Evolutionary conservation across 2,888 invertebrate species (phyloP).

Genomic region (Sinhomidia bicolor): DNA sequence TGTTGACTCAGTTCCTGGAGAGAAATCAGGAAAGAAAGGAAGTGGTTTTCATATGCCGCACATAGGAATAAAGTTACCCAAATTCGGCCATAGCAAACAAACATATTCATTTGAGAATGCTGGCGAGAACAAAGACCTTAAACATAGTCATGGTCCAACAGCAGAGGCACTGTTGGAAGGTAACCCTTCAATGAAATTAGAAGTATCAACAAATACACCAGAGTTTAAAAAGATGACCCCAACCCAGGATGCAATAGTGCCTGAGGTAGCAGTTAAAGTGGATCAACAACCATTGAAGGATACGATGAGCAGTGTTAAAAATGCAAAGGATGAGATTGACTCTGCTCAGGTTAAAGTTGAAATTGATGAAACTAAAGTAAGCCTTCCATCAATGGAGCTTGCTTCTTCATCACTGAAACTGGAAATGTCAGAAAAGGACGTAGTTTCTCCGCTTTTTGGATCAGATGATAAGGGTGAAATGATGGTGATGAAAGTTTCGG

Average conservation of each 20-base stretch:
- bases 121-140: conserved; percentile 69
- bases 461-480: conserved; percentile 31
- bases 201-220: conserved; percentile 61
- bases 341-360: conserved; percentile 58
- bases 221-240: conserved; percentile 70
- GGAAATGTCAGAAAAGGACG: conserved; percentile 21
- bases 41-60: conserved; percentile 75
- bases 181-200: conserved; percentile 57
- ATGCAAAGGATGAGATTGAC: conserved; percentile 44
- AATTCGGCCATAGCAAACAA: conserved; percentile 76
- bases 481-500: not conserved
- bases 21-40: conserved; percentile 61
- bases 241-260: conserved; percentile 39
- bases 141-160: conserved; percentile 66
- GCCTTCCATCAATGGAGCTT: conserved; percentile 36
- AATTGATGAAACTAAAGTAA: conserved; percentile 38
- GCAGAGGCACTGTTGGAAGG: conserved; percentile 64
- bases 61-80: conserved; percentile 75
- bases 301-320: not conserved
- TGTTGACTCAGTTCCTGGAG: conserved; percentile 54
- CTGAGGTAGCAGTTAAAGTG: conserved; percentile 57
- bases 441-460: not conserved
- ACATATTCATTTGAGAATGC: conserved; percentile 75
- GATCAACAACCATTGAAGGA: conserved; percentile 37
- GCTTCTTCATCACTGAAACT: conserved; percentile 39